Percentiles rank a stretch among this genome's conserved stretches.
phyloP scores from a whole-genome alignment of 1,140 invertebrate genomes.

The Formica selysi region DNA sequence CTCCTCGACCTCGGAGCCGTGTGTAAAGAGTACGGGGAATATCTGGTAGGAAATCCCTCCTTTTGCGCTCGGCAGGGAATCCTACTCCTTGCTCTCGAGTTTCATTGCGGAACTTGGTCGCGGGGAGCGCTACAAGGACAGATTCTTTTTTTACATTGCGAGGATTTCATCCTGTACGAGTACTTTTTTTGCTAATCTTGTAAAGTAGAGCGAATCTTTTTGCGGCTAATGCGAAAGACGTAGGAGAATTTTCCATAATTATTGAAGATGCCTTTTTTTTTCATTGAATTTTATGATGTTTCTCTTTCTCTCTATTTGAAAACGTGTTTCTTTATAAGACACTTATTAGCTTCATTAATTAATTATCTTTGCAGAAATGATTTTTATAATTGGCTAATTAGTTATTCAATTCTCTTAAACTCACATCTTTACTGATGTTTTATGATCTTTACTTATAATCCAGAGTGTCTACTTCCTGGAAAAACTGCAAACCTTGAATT shows the following conservation, averaged over 20 bases:
- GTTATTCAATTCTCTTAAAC: slow-evolving; percentile 15
- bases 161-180: slow-evolving; percentile 58
- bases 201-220: slow-evolving; percentile 59
- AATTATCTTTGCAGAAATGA: slow-evolving; percentile 2
- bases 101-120: slow-evolving; percentile 68
- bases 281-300: not conserved
- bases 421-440: not conserved
- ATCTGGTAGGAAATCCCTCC: slow-evolving; percentile 55
- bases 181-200: slow-evolving; percentile 55
- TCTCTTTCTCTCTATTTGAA: not conserved
- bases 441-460: too few species aligned
- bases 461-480: too few species aligned
- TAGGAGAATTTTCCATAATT: slow-evolving; percentile 50
- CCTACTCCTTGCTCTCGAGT: slow-evolving; percentile 52
- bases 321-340: not conserved
- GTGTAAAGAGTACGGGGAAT: slow-evolving; percentile 40
- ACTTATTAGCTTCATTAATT: slow-evolving; percentile 9
- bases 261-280: not conserved
- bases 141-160: slow-evolving; percentile 53
- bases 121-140: slow-evolving; percentile 16
- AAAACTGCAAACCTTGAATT: too few species aligned
- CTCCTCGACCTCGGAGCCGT: slow-evolving; percentile 31
- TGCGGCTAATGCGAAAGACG: slow-evolving; percentile 25
- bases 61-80: slow-evolving; percentile 28
- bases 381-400: not conserved